Conservation (phyloP, 2,113 vertebrate genomes). For the Junco hyemalis region DNA sequence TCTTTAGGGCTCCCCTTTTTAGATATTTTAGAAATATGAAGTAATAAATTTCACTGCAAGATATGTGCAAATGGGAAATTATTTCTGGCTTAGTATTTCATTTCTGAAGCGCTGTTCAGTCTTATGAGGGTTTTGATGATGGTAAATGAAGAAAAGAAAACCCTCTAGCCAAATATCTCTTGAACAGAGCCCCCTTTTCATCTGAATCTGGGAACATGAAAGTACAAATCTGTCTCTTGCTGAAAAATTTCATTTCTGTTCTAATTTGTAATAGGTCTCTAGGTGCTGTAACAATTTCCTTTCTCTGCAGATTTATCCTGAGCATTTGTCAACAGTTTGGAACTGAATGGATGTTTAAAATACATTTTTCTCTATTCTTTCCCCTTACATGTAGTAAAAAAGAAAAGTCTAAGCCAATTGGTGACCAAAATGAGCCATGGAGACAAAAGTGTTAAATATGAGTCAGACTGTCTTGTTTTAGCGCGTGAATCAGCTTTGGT, state of each 20-base stretch:
- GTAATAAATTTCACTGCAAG: background rate
- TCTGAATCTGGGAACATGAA: constrained; percentile 2
- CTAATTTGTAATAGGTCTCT: constrained; percentile 16
- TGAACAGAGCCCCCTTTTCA: background rate
- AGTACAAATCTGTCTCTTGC: constrained; percentile 14
- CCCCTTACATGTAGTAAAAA: background rate
- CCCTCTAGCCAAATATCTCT: background rate
- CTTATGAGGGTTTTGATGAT: constrained; percentile 17
- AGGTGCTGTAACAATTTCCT: background rate
- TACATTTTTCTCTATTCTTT: background rate
- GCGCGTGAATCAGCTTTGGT: constrained; percentile 68
- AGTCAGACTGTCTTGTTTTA: constrained; percentile 67
- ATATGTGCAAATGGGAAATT: background rate
- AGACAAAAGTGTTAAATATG: constrained; percentile 62
- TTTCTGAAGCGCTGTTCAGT: background rate
- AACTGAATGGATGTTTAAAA: background rate
- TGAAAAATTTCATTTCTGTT: constrained; percentile 44
- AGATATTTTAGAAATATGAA: background rate
- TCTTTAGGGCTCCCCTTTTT: background rate
- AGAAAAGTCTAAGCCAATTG: background rate
- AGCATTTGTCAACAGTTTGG: background rate
- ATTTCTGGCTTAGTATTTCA: background rate
- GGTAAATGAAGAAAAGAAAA: constrained; percentile 35
- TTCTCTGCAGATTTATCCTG: constrained; percentile 9
- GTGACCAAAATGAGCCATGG: background rate